Base-by-base conservation (phyloP, 35 echinoderm and acorn worm species). In the Eucidaris tribuloides region DNA sequence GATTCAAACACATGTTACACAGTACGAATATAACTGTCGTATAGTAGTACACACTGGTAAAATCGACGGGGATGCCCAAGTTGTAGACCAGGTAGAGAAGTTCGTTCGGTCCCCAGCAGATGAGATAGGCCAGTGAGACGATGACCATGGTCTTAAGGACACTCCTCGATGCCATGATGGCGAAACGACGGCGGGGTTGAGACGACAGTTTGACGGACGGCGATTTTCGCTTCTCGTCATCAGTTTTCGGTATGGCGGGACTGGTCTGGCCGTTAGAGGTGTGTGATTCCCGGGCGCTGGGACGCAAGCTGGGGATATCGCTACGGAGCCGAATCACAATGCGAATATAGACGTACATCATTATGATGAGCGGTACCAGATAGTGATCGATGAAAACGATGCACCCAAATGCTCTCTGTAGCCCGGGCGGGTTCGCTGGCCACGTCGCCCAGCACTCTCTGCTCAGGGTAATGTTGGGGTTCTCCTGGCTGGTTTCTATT, bases 91-190 rank as follows among this genome's bases (percentile, higher is more conserved):
- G 84, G 37, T 85, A 96, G 25, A 87, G 79, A 17, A 91, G 44
- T 80, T 87, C 89, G 38, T 96, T 91, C 4, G 89, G 93, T 38
- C 89, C 81, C 93, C 93, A 96, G 60, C 88, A 92, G 46, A 96
- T 83, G 18, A 92, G 71, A 46, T 91, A 96, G 4, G 85, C 84
- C 17, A 88, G 46, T 22, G 89, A 90, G 36, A 96, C 93, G 29
- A 88, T 78, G 14, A 87, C 78, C 34, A 96, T 81, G 7, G 93
- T 96, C 29, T 91, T 91, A 1, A 96, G 62, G 28, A 96, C 89
- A 14, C 85, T 92, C 22, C 85, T 60, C 13, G 85, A 88, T 27
- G 85, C 85, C 59, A 84, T 63, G 42, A 84, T 42, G 59, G 28
- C 60, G 37, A 88, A 65, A 3, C 42, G 76, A 38, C 32, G 61